Conservation (phyloP, 2,888 invertebrate species). For the Ganaspis brasiliensis region DNA sequence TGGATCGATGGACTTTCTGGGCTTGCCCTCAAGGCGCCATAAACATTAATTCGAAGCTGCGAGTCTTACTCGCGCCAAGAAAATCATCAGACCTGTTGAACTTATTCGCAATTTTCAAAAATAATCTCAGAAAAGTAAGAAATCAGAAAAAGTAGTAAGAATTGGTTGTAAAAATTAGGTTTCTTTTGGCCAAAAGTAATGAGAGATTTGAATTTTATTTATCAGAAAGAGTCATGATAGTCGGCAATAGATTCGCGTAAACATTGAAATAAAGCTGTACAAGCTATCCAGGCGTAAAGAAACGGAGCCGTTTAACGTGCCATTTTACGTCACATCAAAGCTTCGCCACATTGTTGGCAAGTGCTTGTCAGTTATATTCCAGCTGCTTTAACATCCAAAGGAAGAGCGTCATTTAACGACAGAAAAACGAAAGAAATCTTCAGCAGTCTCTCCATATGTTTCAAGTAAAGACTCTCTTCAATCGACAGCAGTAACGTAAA, state of each 20-base stretch:
- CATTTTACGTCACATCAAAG: constrained; percentile 78
- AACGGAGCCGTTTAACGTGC: constrained; percentile 55
- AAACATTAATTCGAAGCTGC: constrained; percentile 40
- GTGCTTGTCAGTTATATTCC: constrained; percentile 60
- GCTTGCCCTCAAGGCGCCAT: constrained; percentile 39
- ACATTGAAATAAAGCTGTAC: constrained; percentile 56
- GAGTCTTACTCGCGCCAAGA: constrained; percentile 21
- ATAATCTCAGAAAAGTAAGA: background rate
- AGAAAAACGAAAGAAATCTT: constrained; percentile 19
- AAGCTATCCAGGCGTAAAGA: constrained; percentile 44
- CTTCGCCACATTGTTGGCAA: constrained; percentile 78
- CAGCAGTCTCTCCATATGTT: constrained; percentile 1
- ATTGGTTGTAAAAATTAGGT: too few relatives aligned
- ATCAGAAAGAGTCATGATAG: background rate
- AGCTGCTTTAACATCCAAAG: constrained; percentile 9
- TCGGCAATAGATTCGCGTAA: background rate
- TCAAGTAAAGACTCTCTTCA: background rate
- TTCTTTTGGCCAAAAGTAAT: background rate
- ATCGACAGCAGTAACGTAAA: too few relatives aligned
- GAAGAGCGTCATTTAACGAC: background rate
- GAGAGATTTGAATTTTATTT: background rate
- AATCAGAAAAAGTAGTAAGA: too few relatives aligned
- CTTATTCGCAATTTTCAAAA: background rate
- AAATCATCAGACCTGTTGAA: constrained; percentile 3
- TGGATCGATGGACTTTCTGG: constrained; percentile 30